Evolutionary conservation across 2,888 invertebrate genomes (phyloP).

Genomic region (Lasioglossum calceatum): DNA sequence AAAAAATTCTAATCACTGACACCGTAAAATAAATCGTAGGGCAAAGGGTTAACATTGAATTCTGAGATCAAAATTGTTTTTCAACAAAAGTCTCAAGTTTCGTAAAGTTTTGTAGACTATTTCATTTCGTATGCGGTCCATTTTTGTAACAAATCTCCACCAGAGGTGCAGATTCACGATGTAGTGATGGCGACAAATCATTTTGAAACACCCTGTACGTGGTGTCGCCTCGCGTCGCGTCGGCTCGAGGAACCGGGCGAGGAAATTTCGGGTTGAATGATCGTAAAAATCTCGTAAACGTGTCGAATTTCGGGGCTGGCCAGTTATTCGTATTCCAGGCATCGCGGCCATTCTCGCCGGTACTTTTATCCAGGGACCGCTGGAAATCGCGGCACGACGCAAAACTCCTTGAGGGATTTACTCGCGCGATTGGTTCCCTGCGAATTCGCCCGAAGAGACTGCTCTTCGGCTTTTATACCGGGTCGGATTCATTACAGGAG

Average conservation of each 20-base stretch:
- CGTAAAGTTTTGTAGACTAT: too few species aligned
- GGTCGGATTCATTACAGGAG: not conserved
- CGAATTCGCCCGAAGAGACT: not conserved
- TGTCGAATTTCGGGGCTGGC: conserved; percentile 24
- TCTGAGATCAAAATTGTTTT: too few species aligned
- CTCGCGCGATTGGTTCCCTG: not conserved
- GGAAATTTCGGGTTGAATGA: conserved; percentile 28
- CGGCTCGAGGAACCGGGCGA: not conserved
- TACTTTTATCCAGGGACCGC: conserved; percentile 25
- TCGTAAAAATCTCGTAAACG: conserved; percentile 47
- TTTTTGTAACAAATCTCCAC: too few species aligned
- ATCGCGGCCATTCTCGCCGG: conserved; percentile 9
- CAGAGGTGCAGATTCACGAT: too few species aligned
- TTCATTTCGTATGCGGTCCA: too few species aligned
- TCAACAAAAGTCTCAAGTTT: too few species aligned
- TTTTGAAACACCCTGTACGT: too few species aligned
- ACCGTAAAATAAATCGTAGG: too few species aligned
- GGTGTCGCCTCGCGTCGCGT: not conserved
- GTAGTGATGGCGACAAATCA: too few species aligned
- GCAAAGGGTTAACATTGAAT: too few species aligned
- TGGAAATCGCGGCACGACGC: conserved; percentile 14
- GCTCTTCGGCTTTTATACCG: not conserved
- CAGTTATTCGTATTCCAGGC: conserved; percentile 40
- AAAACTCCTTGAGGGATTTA: conserved; percentile 15
- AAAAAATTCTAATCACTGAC: too few species aligned